phyloP scores from a whole-genome alignment of 1,140 invertebrate genomes.

The Drosophila oshimai region DNA sequence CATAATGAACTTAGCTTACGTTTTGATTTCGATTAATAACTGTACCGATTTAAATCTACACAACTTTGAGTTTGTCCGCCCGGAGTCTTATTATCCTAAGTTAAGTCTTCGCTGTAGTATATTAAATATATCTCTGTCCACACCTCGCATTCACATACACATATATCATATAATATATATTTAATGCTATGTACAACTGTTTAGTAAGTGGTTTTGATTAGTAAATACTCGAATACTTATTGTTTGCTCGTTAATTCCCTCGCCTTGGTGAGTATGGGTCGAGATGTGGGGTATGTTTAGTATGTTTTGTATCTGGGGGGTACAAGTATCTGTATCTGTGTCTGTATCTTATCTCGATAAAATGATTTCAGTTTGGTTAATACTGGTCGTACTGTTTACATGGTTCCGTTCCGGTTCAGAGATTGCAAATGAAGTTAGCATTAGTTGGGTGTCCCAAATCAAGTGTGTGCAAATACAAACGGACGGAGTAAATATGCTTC shows the following conservation, averaged over 20 bases:
- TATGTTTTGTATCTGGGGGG: neutral
- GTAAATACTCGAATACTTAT: conserved; percentile 54
- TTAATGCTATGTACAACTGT: conserved; percentile 62
- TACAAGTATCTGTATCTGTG: neutral
- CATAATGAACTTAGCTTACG: conserved; percentile 19
- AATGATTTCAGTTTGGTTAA: conserved; percentile 57
- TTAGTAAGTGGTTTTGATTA: conserved; percentile 22
- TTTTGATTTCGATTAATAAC: neutral
- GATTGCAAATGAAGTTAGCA: conserved; percentile 12
- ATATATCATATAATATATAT: conserved; percentile 1
- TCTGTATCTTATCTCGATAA: conserved; percentile 7
- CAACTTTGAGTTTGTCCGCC: conserved; percentile 71
- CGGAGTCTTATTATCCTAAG: conserved; percentile 51
- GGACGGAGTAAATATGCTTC: conserved; percentile 48
- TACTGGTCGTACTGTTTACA: conserved; percentile 49
- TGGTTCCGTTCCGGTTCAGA: conserved; percentile 4
- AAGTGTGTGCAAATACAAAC: conserved; percentile 22
- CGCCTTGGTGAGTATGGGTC: neutral
- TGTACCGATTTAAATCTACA: conserved; percentile 56
- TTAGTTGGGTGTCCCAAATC: conserved; percentile 11
- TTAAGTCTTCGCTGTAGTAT: conserved; percentile 65
- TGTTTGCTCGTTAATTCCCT: conserved; percentile 9
- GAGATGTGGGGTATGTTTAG: neutral
- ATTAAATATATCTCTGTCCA: conserved; percentile 23
- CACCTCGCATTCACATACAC: too few species aligned